Percentiles rank a stretch among this genome's conserved stretches.
Evolutionary conservation across 2,113 vertebrate genomes (phyloP).

Genomic region (Burhinus oedicnemus): DNA sequence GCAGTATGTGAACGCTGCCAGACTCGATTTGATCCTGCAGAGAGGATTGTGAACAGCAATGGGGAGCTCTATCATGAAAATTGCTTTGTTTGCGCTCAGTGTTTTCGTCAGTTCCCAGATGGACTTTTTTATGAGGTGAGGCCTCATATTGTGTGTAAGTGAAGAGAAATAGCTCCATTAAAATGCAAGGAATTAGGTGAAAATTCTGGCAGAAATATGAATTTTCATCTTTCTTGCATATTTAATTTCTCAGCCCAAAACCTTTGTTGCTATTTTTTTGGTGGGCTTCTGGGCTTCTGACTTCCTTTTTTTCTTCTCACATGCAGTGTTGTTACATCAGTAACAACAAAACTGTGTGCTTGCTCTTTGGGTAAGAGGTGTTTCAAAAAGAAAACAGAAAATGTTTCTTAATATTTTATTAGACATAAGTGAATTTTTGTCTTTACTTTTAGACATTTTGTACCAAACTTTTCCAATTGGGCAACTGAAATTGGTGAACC

Average conservation of each 20-base stretch:
- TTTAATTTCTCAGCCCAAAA: not conserved
- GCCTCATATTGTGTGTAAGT: not conserved
- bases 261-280: not conserved
- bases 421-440: not conserved
- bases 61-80: constrained; percentile 79
- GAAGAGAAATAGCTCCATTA: not conserved
- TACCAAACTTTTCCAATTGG: not conserved
- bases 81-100: constrained; percentile 83
- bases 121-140: constrained; percentile 84
- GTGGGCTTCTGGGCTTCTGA: not conserved
- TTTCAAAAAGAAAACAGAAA: not conserved
- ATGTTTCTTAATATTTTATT: not conserved
- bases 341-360: not conserved
- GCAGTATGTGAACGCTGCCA: constrained; percentile 77
- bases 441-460: not conserved
- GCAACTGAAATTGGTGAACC: not conserved
- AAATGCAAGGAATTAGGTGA: not conserved
- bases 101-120: constrained; percentile 79
- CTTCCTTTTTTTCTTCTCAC: not conserved
- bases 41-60: constrained; percentile 78
- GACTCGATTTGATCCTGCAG: constrained; percentile 65
- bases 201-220: not conserved
- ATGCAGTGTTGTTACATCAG: too few species aligned
- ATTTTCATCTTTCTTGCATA: not conserved
- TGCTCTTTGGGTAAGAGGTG: not conserved